Percentiles rank a stretch among this genome's conserved stretches.
Conservation (phyloP, 2,888 invertebrate genomes). For the Sialis lutaria region DNA sequence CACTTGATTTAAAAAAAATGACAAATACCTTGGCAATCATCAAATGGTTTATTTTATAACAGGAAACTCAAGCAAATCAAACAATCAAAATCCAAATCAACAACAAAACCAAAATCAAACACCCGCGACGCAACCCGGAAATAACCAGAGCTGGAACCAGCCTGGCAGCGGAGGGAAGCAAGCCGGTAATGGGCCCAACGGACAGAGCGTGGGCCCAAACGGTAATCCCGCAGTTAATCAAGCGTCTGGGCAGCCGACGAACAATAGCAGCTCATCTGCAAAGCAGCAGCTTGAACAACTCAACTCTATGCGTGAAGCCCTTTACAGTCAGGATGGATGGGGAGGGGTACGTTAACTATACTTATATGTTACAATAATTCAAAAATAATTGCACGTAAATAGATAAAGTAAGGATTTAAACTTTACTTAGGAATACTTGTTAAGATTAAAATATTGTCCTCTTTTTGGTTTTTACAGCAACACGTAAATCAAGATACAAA, state of each 20-base stretch:
- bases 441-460: no score
- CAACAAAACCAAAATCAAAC: conserved; percentile 27
- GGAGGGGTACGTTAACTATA: conserved; percentile 53
- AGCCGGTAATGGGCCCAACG: conserved; percentile 14
- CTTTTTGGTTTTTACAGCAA: conserved; percentile 35
- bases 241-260: conserved; percentile 18
- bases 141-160: conserved; percentile 23
- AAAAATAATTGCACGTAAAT: no score
- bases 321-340: conserved; percentile 87
- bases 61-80: conserved; percentile 24
- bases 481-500: conserved; percentile 87
- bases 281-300: conserved; percentile 75
- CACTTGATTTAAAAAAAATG: not conserved
- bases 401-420: no score
- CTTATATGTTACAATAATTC: not conserved
- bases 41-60: conserved; percentile 1
- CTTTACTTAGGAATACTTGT: no score
- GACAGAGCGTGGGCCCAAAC: conserved; percentile 29
- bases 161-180: conserved; percentile 11
- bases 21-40: not conserved
- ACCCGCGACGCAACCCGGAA: conserved; percentile 22
- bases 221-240: conserved; percentile 26
- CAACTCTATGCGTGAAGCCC: conserved; percentile 78
- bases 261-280: conserved; percentile 43
- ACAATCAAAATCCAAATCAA: conserved; percentile 26